Percentiles rank a stretch among this genome's conserved stretches.
Evolutionary conservation across 1,140 invertebrate genomes (phyloP).

Genomic region (Zaprionus lachaisei): DNA sequence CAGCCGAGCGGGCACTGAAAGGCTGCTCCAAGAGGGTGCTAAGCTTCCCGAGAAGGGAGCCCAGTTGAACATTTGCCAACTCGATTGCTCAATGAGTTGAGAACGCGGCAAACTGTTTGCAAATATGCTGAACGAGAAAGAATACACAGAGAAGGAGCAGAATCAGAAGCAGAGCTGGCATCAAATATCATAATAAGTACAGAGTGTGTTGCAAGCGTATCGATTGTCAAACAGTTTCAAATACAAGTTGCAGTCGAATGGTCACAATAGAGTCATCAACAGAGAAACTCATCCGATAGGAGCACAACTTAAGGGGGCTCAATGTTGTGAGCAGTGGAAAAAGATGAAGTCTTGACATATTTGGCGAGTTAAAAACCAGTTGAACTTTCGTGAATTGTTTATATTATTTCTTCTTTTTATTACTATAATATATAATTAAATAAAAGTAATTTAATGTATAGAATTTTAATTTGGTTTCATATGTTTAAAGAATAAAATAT

Average conservation of each 20-base stretch:
- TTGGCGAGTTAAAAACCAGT: neutral
- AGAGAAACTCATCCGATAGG: neutral
- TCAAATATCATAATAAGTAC: conserved; percentile 24
- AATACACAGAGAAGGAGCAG: neutral
- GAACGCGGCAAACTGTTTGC: conserved; percentile 53
- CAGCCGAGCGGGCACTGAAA: no score
- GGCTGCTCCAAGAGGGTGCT: neutral
- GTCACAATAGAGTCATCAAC: conserved; percentile 30
- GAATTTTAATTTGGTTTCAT: no score
- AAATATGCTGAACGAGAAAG: conserved; percentile 40
- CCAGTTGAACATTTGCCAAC: conserved; percentile 30
- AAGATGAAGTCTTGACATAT: neutral
- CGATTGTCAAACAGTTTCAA: conserved; percentile 26
- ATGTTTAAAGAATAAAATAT: no score
- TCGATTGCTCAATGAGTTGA: conserved; percentile 62
- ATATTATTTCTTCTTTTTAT: no score
- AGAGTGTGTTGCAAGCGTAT: conserved; percentile 12
- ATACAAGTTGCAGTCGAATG: conserved; percentile 16
- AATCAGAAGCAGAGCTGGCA: neutral
- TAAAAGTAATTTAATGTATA: no score
- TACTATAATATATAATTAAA: no score
- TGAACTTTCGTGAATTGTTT: no score
- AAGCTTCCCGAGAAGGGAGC: neutral
- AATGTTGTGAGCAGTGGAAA: neutral
- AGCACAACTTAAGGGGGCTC: neutral